Conservation (phyloP, 1,140 invertebrate species). For the Nephila pilipes region DNA sequence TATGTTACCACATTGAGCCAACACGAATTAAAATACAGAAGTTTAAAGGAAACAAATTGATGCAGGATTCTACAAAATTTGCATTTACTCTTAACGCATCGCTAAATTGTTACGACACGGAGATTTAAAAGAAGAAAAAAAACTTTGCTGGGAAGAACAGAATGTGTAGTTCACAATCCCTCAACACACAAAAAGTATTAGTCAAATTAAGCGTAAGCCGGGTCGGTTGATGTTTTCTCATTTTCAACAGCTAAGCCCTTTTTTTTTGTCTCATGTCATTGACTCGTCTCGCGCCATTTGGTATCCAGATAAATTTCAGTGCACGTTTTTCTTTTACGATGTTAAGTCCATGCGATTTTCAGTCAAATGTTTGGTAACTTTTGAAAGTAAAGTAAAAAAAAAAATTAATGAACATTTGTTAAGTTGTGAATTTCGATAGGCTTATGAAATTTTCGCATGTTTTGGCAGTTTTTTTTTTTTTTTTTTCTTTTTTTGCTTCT, state of each 20-base stretch:
- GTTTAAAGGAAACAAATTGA: slow-evolving; percentile 23
- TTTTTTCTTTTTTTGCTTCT: no score
- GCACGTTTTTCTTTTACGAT: background rate
- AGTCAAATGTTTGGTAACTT: background rate
- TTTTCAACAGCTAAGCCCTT: background rate
- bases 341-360: background rate
- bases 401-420: no score
- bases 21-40: slow-evolving; percentile 10
- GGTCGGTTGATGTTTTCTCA: slow-evolving; percentile 19
- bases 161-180: background rate
- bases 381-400: no score
- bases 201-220: slow-evolving; percentile 36
- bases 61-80: slow-evolving; percentile 2
- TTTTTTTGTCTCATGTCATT: background rate
- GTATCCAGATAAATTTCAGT: background rate
- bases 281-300: slow-evolving; percentile 4
- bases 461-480: no score
- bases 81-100: slow-evolving; percentile 18
- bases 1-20: background rate
- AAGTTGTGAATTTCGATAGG: no score
- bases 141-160: background rate
- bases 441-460: no score
- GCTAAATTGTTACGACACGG: background rate
- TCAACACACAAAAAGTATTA: slow-evolving; percentile 10
- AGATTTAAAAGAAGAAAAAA: background rate